phyloP scores from a whole-genome alignment of 2,113 vertebrate genomes.

The Rhadina sibilatrix region DNA sequence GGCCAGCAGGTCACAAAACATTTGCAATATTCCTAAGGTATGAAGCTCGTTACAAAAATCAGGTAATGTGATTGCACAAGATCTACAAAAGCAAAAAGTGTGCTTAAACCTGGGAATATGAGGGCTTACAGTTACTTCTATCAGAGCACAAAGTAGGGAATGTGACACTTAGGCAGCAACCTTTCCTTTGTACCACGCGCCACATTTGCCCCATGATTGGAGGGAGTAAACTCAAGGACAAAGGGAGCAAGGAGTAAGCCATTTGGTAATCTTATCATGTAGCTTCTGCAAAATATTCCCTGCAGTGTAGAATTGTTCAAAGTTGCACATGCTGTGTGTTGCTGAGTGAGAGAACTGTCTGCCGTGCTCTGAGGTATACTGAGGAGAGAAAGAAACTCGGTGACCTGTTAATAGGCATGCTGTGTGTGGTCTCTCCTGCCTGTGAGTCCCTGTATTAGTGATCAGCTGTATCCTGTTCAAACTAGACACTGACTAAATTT shows the following conservation, averaged over 20 bases:
- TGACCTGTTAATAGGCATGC: slow-evolving; percentile 8
- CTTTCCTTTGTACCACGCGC: background rate
- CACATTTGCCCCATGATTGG: slow-evolving; percentile 41
- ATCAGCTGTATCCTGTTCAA: background rate
- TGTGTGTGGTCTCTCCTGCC: background rate
- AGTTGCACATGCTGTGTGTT: slow-evolving; percentile 63
- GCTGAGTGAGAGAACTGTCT: slow-evolving; percentile 52
- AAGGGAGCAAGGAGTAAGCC: slow-evolving; percentile 66
- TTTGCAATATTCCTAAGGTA: background rate
- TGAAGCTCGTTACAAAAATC: background rate
- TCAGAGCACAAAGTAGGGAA: background rate
- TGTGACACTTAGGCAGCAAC: background rate
- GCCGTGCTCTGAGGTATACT: slow-evolving; percentile 35
- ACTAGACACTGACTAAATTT: background rate
- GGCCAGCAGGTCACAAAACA: background rate
- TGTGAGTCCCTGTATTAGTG: background rate
- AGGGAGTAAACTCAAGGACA: slow-evolving; percentile 72
- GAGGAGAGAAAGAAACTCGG: background rate
- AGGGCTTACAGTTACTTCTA: background rate
- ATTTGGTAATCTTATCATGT: slow-evolving; percentile 73
- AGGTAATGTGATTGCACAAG: background rate
- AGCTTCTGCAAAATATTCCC: slow-evolving; percentile 73
- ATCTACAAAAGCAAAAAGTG: background rate
- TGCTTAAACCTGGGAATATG: background rate
- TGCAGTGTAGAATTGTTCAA: slow-evolving; percentile 66